Percentiles rank a stretch among this genome's conserved stretches.
Conservation (phyloP, 2,797 vertebrate genomes). For the Premnoplex brunnescens region DNA sequence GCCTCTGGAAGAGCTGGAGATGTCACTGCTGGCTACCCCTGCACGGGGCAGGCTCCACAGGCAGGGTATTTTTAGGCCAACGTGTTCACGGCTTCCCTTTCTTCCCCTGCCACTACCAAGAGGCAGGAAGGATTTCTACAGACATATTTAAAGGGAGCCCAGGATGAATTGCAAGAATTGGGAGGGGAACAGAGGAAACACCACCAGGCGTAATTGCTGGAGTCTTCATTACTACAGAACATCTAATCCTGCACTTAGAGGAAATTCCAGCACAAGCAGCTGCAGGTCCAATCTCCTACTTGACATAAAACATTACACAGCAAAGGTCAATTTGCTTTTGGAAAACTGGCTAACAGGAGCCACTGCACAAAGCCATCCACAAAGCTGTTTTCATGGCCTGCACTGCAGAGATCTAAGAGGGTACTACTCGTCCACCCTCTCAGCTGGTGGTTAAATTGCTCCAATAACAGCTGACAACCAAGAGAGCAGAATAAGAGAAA, state of each 20-base stretch:
- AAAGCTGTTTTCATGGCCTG: not conserved
- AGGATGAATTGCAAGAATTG: fast-evolving
- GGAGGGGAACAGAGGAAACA: not conserved
- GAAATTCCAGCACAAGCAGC: conserved; percentile 21
- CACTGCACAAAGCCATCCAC: not conserved
- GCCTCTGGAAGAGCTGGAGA: not conserved
- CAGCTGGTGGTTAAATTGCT: conserved; percentile 51
- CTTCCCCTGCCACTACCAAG: not conserved
- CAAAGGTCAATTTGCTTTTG: conserved; percentile 39
- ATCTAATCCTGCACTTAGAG: not conserved
- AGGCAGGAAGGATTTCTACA: not conserved
- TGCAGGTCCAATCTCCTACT: not conserved
- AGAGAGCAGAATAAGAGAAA: conserved; percentile 3
- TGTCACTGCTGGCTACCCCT: not conserved
- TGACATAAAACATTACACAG: not conserved
- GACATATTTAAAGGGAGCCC: not conserved
- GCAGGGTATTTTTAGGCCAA: not conserved
- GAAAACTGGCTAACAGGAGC: not conserved
- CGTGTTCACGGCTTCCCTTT: not conserved
- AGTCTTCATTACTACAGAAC: not conserved
- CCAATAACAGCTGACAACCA: conserved; percentile 22
- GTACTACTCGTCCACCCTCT: conserved; percentile 1
- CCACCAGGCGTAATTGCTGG: not conserved
- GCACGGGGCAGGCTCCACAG: not conserved
- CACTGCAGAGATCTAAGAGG: not conserved